Conservation (phyloP, 2,888 invertebrate genomes). For the Xestoiulus laeticollis region DNA sequence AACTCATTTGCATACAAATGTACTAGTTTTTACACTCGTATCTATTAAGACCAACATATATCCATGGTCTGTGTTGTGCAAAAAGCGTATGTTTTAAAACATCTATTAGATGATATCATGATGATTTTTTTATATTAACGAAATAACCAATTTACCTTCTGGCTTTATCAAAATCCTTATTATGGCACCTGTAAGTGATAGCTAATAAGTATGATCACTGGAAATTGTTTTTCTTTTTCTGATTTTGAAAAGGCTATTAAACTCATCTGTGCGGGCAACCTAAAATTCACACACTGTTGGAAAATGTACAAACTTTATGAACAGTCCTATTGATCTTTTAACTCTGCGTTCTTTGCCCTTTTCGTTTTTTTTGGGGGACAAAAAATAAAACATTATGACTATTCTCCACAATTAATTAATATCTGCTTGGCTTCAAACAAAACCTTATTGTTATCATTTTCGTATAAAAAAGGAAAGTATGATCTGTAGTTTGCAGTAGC, state of each 20-base stretch:
- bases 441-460: background rate
- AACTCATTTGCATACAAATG: background rate
- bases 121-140: background rate
- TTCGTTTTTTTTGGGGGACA: background rate
- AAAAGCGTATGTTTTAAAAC: background rate
- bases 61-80: background rate
- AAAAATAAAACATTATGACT: background rate
- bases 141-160: background rate
- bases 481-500: background rate
- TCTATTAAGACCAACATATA: background rate
- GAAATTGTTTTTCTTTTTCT: background rate
- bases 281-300: background rate
- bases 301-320: background rate
- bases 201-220: conserved; percentile 8
- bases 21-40: background rate
- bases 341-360: background rate
- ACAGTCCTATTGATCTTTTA: background rate
- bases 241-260: background rate
- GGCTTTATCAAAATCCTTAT: conserved; percentile 1
- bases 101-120: background rate
- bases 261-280: background rate
- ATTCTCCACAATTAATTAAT: background rate
- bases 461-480: background rate
- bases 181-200: background rate
- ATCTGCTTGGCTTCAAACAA: background rate